phyloP scores from a whole-genome alignment of 2,797 vertebrate species.

The Anas capensis region DNA sequence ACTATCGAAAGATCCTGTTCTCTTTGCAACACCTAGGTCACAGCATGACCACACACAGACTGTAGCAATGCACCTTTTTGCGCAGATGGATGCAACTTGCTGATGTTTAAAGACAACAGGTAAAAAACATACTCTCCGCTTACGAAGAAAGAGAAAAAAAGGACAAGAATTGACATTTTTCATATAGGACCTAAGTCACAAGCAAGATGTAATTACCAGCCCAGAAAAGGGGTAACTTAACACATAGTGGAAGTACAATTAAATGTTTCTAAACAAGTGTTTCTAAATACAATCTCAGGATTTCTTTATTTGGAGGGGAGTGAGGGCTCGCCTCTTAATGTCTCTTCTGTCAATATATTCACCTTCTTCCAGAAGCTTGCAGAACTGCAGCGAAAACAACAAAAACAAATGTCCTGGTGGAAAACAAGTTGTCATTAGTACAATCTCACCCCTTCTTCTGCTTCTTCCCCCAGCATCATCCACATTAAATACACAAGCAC shows the following conservation, averaged over 20 bases:
- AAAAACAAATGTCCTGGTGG: rapidly evolving
- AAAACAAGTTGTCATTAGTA: not conserved
- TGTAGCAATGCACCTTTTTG: not conserved
- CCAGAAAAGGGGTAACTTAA: not conserved
- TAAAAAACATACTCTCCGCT: not conserved
- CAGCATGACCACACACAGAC: not conserved
- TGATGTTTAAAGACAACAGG: not conserved
- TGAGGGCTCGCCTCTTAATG: not conserved
- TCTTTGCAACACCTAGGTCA: not conserved
- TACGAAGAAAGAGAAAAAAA: not conserved
- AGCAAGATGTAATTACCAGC: not conserved
- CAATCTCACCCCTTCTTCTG: not conserved
- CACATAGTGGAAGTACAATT: not conserved
- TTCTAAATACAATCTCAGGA: not conserved
- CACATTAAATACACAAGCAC: not conserved
- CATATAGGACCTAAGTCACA: not conserved
- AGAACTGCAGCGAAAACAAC: not conserved
- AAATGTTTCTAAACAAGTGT: not conserved
- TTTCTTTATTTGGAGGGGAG: not conserved
- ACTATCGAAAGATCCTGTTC: not conserved
- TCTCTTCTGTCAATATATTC: not conserved
- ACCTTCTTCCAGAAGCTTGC: not conserved
- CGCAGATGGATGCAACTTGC: not conserved
- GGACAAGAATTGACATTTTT: not conserved
- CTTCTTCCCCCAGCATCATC: not conserved